phyloP scores from a whole-genome alignment of 2,888 invertebrate species.

The Tillus elongatus region DNA sequence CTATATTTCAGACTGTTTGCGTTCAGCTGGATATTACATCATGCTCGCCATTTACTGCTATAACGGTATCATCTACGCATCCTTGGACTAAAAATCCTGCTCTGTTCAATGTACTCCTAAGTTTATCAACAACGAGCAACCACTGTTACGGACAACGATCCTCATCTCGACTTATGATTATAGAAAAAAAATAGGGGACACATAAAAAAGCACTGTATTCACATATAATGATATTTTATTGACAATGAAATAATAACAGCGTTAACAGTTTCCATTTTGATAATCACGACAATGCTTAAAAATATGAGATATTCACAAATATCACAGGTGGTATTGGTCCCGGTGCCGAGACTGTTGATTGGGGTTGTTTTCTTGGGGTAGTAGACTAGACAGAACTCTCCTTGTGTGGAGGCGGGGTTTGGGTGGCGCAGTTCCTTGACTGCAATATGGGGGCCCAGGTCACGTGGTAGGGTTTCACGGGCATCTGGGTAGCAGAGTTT shows the following conservation, averaged over 20 bases:
- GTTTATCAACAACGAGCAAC: too few species aligned
- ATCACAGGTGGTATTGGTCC: conserved; percentile 45
- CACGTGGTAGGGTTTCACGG: conserved; percentile 42
- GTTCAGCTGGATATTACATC: too few species aligned
- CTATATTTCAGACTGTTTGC: too few species aligned
- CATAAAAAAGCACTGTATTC: too few species aligned
- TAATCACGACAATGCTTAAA: conserved; percentile 31
- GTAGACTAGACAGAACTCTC: conserved; percentile 41
- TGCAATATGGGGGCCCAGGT: conserved; percentile 42
- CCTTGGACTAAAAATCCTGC: too few species aligned
- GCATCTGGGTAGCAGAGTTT: conserved; percentile 42
- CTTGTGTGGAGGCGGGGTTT: conserved; percentile 41
- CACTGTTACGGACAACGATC: too few species aligned
- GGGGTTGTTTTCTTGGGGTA: conserved; percentile 24
- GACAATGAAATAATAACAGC: conserved; percentile 42
- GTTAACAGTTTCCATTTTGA: conserved; percentile 35
- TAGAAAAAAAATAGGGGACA: too few species aligned
- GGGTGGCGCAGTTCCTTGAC: conserved; percentile 41
- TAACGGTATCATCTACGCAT: too few species aligned
- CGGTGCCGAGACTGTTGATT: conserved; percentile 40
- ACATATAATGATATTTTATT: conserved; percentile 39
- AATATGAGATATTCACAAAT: conserved; percentile 43
- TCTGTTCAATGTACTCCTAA: too few species aligned
- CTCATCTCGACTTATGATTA: too few species aligned
- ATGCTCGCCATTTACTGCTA: too few species aligned